phyloP scores from a whole-genome alignment of 2,113 vertebrate genomes.

The Furnarius figulus region DNA sequence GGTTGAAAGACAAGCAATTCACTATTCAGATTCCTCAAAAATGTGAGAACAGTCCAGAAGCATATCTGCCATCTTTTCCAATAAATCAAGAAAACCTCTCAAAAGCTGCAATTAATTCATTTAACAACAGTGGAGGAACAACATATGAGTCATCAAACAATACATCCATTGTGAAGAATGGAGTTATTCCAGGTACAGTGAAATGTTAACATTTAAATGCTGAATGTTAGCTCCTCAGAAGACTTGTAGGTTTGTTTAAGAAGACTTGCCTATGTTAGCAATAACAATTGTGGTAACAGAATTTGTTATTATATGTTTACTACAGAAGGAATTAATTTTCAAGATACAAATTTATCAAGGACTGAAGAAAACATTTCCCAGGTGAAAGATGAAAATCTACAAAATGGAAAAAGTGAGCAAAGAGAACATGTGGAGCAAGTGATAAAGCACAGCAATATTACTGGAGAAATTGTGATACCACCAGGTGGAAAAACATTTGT shows the following conservation, averaged over 20 bases:
- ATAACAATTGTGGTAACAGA: not conserved
- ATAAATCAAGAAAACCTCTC: not conserved
- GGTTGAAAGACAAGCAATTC: conserved; percentile 89
- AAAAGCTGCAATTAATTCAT: not conserved
- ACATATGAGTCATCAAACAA: not conserved
- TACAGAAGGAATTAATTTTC: not conserved
- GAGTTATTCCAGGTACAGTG: conserved; percentile 44
- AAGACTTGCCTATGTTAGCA: not conserved
- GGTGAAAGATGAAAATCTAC: not conserved
- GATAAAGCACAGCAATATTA: not conserved
- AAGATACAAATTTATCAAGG: not conserved
- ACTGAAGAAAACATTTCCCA: not conserved
- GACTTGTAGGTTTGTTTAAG: not conserved
- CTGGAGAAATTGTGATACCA: conserved; percentile 59
- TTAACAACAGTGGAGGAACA: not conserved
- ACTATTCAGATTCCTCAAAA: conserved; percentile 39
- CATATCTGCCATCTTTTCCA: not conserved
- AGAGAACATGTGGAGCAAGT: not conserved
- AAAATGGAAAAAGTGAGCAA: not conserved
- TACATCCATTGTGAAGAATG: not conserved
- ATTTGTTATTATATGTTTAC: not conserved
- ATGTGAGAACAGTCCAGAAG: not conserved
- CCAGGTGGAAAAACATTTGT: conserved; percentile 78
- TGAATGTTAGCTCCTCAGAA: not conserved
- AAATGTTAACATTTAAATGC: not conserved